Conservation (phyloP, 2,797 vertebrate genomes). For the Corythornis leucogaster region DNA sequence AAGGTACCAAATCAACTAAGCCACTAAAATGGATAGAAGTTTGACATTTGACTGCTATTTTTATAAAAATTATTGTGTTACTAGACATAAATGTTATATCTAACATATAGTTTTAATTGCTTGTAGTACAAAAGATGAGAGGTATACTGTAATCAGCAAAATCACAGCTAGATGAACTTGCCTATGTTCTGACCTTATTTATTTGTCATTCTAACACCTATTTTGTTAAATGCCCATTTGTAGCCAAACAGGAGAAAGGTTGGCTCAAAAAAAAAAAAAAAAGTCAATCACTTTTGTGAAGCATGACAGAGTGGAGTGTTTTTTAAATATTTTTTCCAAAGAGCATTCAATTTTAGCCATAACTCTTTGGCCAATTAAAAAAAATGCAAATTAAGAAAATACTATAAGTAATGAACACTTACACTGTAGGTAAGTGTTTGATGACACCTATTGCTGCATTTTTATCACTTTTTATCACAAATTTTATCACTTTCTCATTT, state of each 20-base stretch:
- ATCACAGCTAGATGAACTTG: not conserved
- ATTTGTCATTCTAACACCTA: not conserved
- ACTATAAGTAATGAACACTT: too few relatives aligned
- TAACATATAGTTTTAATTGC: not conserved
- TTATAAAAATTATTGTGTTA: not conserved
- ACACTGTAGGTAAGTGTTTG: not conserved
- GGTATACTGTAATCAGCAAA: not conserved
- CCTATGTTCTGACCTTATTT: not conserved
- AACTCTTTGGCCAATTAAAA: not conserved
- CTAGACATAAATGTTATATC: not conserved
- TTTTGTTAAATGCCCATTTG: not conserved
- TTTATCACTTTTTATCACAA: too few relatives aligned
- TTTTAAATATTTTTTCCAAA: not conserved
- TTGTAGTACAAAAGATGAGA: not conserved
- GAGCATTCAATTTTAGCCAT: not conserved
- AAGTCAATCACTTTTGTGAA: not conserved
- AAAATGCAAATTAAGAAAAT: too few relatives aligned
- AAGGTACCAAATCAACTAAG: not conserved
- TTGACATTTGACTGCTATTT: not conserved
- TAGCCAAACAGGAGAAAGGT: not conserved
- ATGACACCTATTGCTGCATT: not conserved
- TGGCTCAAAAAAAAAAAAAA: not conserved
- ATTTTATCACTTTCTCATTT: not conserved
- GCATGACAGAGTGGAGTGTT: fast-evolving
- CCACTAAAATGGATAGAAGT: not conserved